These are phyloP conservation scores for Mustela lutreola DNA, from an alignment of 2,113 vertebrate genomes.

Conservation along the genomic window DNA sequence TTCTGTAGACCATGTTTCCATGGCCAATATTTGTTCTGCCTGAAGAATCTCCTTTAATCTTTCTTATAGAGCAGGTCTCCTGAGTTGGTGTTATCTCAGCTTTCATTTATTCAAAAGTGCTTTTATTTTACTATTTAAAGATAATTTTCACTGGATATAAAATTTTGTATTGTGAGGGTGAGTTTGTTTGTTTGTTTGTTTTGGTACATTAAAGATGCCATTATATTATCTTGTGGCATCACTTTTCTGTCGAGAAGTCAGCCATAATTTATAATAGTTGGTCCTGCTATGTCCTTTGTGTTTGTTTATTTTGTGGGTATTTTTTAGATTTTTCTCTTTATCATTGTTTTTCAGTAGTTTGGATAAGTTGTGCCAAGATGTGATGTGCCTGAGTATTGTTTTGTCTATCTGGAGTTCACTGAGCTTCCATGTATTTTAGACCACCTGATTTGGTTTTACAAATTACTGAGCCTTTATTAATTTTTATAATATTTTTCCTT, in stretches of 20 bases:
- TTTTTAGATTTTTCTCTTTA: not conserved
- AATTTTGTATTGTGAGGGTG: not conserved
- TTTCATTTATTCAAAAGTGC: not conserved
- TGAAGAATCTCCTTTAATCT: not conserved
- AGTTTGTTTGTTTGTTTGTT: not conserved
- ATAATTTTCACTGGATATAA: not conserved
- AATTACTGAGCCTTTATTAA: not conserved
- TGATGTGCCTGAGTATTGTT: not conserved
- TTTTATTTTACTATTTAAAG: constrained; percentile 6
- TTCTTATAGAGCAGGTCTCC: not conserved
- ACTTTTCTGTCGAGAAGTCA: not conserved
- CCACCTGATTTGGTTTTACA: not conserved
- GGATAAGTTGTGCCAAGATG: not conserved
- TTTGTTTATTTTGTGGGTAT: not conserved
- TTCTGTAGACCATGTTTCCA: not conserved
- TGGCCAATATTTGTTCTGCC: not conserved
- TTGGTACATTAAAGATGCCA: not conserved
- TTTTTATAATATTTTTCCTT: not conserved
- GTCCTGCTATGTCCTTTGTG: not conserved
- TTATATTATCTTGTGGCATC: not conserved
- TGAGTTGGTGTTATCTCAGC: not conserved
- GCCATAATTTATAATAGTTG: not conserved
- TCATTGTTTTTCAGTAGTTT: not conserved
- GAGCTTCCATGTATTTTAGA: not conserved
- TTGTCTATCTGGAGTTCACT: not conserved